Conservation (phyloP, 1,140 invertebrate species). For the Sinella curviseta region DNA sequence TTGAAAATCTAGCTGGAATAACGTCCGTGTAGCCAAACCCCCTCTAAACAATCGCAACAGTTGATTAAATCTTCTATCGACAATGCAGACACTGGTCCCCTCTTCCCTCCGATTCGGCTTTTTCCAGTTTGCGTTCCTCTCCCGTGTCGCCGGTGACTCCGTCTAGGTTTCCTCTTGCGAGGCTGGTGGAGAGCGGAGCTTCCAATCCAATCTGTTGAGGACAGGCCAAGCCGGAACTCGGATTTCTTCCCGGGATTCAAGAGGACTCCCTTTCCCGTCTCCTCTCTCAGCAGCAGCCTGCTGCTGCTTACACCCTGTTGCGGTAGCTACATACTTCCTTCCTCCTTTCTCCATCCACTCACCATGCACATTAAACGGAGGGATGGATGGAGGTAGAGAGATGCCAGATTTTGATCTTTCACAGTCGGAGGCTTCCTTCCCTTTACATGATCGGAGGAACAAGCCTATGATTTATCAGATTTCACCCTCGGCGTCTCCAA, state of each 20-base stretch:
- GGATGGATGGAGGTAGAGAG: no score
- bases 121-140: not conserved
- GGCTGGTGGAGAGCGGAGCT: not conserved
- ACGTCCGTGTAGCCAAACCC: no score
- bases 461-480: no score
- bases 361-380: no score
- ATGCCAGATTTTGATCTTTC: no score
- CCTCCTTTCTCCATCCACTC: no score
- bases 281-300: slow-evolving; percentile 18
- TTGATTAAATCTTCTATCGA: no score
- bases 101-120: not conserved
- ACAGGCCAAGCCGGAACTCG: slow-evolving; percentile 40
- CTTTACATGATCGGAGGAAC: no score
- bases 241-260: slow-evolving; percentile 46
- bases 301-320: slow-evolving; percentile 19
- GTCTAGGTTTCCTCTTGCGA: not conserved
- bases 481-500: not conserved
- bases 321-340: no score
- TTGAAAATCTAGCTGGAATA: no score
- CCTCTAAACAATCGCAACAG: no score
- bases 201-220: not conserved
- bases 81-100: no score
- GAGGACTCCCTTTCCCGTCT: slow-evolving; percentile 46
- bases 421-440: not conserved
- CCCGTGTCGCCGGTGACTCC: not conserved